Conservation (phyloP, 2,113 vertebrate species). For the Tor tambroides region DNA sequence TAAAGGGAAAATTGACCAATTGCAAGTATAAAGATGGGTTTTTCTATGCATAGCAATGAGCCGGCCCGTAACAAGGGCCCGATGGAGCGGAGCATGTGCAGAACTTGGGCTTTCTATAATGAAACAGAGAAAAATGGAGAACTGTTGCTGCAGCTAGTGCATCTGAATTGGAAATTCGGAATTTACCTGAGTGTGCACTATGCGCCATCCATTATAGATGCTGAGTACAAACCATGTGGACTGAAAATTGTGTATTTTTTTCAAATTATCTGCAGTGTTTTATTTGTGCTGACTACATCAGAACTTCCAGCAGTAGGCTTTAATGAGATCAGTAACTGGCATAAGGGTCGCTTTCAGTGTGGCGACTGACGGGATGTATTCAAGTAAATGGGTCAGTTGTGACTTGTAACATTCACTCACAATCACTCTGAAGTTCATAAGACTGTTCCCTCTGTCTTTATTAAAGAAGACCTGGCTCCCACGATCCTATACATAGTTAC, state of each 20-base stretch:
- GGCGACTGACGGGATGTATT: constrained; percentile 57
- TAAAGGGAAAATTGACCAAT: constrained; percentile 75
- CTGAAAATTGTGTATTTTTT: constrained; percentile 42
- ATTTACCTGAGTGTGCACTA: constrained; percentile 25
- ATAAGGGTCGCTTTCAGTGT: constrained; percentile 67
- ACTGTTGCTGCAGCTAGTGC: constrained; percentile 45
- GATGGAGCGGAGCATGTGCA: constrained; percentile 66
- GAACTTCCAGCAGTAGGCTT: constrained; percentile 72
- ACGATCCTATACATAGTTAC: constrained; percentile 13
- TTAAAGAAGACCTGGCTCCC: neutral
- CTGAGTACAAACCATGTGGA: constrained; percentile 59
- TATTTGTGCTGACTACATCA: constrained; percentile 72
- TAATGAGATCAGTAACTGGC: constrained; percentile 75
- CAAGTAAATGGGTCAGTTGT: constrained; percentile 58
- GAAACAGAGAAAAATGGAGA: constrained; percentile 37
- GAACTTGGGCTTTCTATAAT: constrained; percentile 58
- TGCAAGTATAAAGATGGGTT: constrained; percentile 74
- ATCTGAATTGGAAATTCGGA: constrained; percentile 41
- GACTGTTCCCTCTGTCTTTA: neutral
- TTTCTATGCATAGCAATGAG: constrained; percentile 78
- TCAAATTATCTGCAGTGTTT: constrained; percentile 67
- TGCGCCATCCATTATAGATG: constrained; percentile 49
- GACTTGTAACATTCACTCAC: constrained; percentile 50
- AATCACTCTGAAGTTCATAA: constrained; percentile 38
- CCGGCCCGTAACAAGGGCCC: constrained; percentile 68